Evolutionary conservation across 2,888 invertebrate species (phyloP).

Genomic region (Autographa pulchrina): DNA sequence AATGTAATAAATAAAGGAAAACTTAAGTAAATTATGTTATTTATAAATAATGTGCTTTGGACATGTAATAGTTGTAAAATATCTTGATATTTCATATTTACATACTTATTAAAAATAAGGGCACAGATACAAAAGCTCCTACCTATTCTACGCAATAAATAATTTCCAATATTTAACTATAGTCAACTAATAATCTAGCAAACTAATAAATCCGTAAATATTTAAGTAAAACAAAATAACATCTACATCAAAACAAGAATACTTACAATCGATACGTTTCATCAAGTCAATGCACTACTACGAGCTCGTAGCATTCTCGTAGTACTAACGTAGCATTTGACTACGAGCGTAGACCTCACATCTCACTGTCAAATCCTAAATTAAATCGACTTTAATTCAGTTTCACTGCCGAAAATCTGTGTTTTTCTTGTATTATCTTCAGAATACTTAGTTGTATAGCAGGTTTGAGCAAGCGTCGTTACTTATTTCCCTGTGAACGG

Average conservation of each 20-base stretch:
- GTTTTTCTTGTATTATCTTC: slow-evolving; percentile 18
- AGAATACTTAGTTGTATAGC: slow-evolving; percentile 23
- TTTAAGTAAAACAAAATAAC: not conserved
- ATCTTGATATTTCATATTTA: no score
- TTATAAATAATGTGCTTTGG: no score
- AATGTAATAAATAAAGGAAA: no score
- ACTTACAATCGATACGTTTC: slow-evolving; percentile 53
- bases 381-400: slow-evolving; percentile 5
- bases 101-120: not conserved
- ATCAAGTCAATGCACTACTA: slow-evolving; percentile 43
- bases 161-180: no score
- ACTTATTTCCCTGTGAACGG: slow-evolving; percentile 65
- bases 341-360: slow-evolving; percentile 43
- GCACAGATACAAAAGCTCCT: no score
- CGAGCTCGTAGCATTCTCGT: slow-evolving; percentile 48
- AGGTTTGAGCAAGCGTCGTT: slow-evolving; percentile 61
- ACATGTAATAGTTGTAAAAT: no score
- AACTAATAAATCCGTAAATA: not conserved
- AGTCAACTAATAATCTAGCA: no score
- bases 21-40: no score
- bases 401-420: slow-evolving; percentile 13
- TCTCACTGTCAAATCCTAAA: slow-evolving; percentile 27
- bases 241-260: not conserved
- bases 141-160: no score
- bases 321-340: slow-evolving; percentile 40